Base-by-base conservation (phyloP, 2,797 vertebrate species). In the Smutsia gigantea region DNA sequence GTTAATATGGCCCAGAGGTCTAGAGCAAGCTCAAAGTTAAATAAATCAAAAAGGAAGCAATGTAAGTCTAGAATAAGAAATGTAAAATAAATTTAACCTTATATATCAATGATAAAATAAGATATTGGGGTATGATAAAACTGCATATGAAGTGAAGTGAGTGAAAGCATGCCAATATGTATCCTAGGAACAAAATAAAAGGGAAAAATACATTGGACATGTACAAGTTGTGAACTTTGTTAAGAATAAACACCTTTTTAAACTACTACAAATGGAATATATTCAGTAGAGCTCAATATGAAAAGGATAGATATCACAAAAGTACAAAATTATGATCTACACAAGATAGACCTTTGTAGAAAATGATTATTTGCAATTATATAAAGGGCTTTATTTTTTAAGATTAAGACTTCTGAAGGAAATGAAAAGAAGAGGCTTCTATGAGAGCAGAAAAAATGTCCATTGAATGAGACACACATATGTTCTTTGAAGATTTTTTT, bases 341-440 rank as follows among this genome's bases (percentile, higher is more conserved):
- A 89, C 31, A 68, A 94, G 63, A 21, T 29, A 93, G 29, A 81
- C 77, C n/a, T 96, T 77, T 74, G 57, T 74, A 94, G 91, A 64
- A 96, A 84, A 53, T 87, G 57, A 94, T 96, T 97, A 82, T 85
- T 97, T 93, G n/a, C 51, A 95, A 78, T 92, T 95, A 96, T 39
- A 74, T 88, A 59, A 93, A 84, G 49, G 83, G 1, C 15, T 34
- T 95, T 93, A 87, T 87, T 78, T 93, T 74, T 59, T 55, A 94
- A 71, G 25, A 85, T 61, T 68, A 84, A 95, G 94, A 87, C 39
- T 77, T 88, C 77, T 93, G 46, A 90, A 88, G 34, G 5, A 85
- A 93, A 90, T 89, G 90, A 92, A 95, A 93, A 23, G 27, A 84
- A 87, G 1, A 15, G 0, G 9, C 25, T 86, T 93, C 81, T 93